phyloP scores from a whole-genome alignment of 2,888 invertebrate species.

The Acronicta leporina region DNA sequence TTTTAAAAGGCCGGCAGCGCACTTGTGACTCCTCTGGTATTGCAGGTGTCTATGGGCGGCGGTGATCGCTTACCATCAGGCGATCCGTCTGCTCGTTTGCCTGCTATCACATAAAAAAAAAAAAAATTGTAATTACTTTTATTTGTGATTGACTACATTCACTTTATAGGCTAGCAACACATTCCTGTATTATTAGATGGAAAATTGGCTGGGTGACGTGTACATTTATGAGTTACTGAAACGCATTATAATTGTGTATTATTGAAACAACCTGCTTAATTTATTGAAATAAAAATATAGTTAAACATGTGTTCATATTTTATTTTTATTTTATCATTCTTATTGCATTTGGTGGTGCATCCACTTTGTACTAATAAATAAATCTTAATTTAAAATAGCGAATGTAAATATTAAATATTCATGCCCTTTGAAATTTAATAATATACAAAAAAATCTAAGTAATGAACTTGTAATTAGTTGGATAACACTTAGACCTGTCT shows the following conservation, averaged over 20 bases:
- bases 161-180: constrained; percentile 63
- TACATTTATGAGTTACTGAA: constrained; percentile 59
- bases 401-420: background rate
- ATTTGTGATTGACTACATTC: constrained; percentile 43
- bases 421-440: no score
- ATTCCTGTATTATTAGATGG: constrained; percentile 68
- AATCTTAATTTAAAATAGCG: background rate
- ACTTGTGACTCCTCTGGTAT: no score
- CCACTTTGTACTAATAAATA: background rate
- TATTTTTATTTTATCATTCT: constrained; percentile 22
- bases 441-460: no score
- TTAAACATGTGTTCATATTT: constrained; percentile 61
- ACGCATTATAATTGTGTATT: constrained; percentile 71
- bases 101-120: no score
- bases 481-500: no score
- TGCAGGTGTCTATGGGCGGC: no score
- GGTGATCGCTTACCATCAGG: no score
- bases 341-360: constrained; percentile 2
- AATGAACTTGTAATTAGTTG: no score
- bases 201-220: constrained; percentile 61
- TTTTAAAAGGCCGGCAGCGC: no score
- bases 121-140: constrained; percentile 16
- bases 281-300: constrained; percentile 83
- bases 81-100: no score
- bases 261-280: constrained; percentile 79